Evolutionary conservation across 2,888 invertebrate species (phyloP), one percentile per base, ranked within the genome.

Genomic region (Yponomeuta malinellus): DNA sequence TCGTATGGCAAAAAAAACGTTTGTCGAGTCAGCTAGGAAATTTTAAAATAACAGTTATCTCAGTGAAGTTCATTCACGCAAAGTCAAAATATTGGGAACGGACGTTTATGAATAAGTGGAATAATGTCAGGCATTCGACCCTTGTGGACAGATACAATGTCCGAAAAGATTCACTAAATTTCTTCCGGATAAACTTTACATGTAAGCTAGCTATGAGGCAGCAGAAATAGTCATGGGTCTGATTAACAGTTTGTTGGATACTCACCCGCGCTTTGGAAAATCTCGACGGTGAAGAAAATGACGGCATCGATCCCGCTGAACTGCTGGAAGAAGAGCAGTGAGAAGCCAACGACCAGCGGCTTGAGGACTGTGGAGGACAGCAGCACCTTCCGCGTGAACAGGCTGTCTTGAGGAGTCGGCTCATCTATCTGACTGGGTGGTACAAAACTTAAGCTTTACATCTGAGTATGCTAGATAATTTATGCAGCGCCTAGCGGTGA

Each of bases 281-380:
- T 94, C 74, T 93, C 93, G 1, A 93, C 93, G 0, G 94, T 93
- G 79, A 93, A 94, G 80, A 94, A 93, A 63, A 94, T 87, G 67
- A 94, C 89, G 10, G 93, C 91, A 74, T 94, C 94, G 15, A 94
- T 93, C 2, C 94, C 94, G 72, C 93, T 93, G 78, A 93, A 90
- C 79, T 94, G 94, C 79, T 94, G 94, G 78, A 94, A 93, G 72
- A 93, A 84, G 9, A 94, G 85, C 74, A 94, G 77, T 0, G 90
- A 81, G 71, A 93, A 88, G 1, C 92, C 93, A 2, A 93, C 83
- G 67, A 84, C 79, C 63, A 94, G 83, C 0, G 93, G 93, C 74
- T 89, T 90, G 23, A 93, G 79, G 48, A 93, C 92, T 9, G 82
- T 81, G 0, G 91, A 81, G 0, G 92, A 92, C 76, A 88, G 89